phyloP scores from a whole-genome alignment of 2,888 invertebrate species.

The Parnassius orleans region DNA sequence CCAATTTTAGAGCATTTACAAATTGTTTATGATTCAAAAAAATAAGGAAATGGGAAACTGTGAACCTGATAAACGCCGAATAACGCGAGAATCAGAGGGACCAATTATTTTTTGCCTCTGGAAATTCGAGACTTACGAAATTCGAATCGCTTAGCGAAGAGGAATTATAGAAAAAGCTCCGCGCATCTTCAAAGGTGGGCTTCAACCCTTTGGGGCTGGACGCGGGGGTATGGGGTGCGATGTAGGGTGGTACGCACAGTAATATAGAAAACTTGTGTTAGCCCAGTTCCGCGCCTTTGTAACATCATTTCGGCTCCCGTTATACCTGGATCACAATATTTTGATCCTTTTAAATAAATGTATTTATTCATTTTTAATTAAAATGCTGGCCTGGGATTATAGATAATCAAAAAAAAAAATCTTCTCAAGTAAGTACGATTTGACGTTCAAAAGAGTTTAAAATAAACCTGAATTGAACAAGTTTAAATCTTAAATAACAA shows the following conservation, averaged over 20 bases:
- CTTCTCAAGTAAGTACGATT: too few species aligned
- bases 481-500: too few species aligned
- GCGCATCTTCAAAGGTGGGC: slow-evolving; percentile 79
- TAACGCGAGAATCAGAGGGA: slow-evolving; percentile 67
- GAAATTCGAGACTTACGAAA: slow-evolving; percentile 79
- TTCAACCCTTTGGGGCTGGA: slow-evolving; percentile 63
- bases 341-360: slow-evolving; percentile 40
- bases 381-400: background rate
- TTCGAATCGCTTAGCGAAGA: slow-evolving; percentile 77
- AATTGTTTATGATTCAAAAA: slow-evolving; percentile 36
- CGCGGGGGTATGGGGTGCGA: slow-evolving; percentile 40
- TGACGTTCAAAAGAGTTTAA: too few species aligned
- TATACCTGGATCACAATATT: slow-evolving; percentile 39
- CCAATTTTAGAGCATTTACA: slow-evolving; percentile 39
- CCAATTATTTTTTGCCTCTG: slow-evolving; percentile 77
- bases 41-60: slow-evolving; percentile 47
- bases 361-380: background rate
- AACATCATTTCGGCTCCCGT: slow-evolving; percentile 78
- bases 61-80: slow-evolving; percentile 48
- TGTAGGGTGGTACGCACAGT: slow-evolving; percentile 65
- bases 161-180: slow-evolving; percentile 78
- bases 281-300: slow-evolving; percentile 81
- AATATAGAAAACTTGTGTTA: slow-evolving; percentile 82
- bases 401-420: background rate
- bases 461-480: too few species aligned